Evolutionary conservation across 1,140 invertebrate genomes (phyloP).

Genomic region (Chymomyza costata): DNA sequence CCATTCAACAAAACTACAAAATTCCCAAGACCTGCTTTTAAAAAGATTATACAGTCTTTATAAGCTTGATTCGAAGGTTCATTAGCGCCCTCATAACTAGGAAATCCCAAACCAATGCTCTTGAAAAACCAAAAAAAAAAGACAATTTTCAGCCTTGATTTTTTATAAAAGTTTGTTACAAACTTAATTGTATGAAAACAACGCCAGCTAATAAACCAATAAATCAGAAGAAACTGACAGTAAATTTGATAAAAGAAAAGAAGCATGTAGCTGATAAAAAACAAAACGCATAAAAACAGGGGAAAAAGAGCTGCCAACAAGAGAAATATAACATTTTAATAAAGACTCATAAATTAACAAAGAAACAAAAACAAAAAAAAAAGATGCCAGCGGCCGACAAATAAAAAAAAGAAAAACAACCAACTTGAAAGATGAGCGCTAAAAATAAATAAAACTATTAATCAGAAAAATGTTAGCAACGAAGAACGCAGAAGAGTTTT

Average conservation of each 20-base stretch:
- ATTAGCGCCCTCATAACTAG: no score
- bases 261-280: constrained; percentile 52
- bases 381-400: background rate
- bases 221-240: constrained; percentile 64
- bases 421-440: constrained; percentile 66
- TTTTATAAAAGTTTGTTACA: no score
- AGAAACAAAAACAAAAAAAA: constrained; percentile 47
- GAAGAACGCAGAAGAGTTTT: constrained; percentile 43
- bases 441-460: constrained; percentile 74
- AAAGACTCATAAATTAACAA: constrained; percentile 62
- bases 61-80: no score
- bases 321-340: constrained; percentile 60
- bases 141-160: no score
- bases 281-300: constrained; percentile 8
- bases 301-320: constrained; percentile 5
- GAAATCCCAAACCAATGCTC: no score
- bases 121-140: no score
- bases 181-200: no score
- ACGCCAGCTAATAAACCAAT: no score
- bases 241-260: constrained; percentile 61
- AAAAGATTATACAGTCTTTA: no score
- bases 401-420: constrained; percentile 41
- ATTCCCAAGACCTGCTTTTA: no score
- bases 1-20: no score
- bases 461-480: constrained; percentile 48